Percentiles rank a stretch among this genome's conserved stretches.
Conservation (phyloP, 2,113 vertebrate genomes). For the Bettongia penicillata region DNA sequence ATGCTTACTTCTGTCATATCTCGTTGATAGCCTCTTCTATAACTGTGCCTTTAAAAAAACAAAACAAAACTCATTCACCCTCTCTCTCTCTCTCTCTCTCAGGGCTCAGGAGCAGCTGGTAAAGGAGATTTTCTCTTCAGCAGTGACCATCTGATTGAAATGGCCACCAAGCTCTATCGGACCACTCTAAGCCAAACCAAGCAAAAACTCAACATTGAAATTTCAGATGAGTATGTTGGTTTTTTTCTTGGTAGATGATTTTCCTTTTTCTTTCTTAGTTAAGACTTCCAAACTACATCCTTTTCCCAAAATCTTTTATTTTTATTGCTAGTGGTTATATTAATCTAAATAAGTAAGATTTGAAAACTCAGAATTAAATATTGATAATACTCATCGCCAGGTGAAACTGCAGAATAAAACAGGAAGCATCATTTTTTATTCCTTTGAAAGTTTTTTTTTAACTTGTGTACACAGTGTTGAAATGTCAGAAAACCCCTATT, state of each 20-base stretch:
- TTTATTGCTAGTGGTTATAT: not conserved
- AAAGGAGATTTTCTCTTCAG: conserved; percentile 99
- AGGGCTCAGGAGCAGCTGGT: conserved; percentile 93
- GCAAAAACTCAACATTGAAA: conserved; percentile 93
- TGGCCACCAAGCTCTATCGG: conserved; percentile 97
- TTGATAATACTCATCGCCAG: too few relatives aligned
- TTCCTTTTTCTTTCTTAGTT: not conserved
- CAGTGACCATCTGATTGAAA: conserved; percentile 97
- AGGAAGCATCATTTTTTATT: too few relatives aligned
- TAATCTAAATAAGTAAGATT: too few relatives aligned
- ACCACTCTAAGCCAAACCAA: conserved; percentile 88
- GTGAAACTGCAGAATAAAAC: too few relatives aligned
- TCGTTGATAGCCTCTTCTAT: not conserved
- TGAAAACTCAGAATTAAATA: not conserved
- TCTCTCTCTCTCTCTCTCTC: conserved; percentile 41
- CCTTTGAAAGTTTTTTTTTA: too few relatives aligned
- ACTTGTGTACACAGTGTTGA: too few relatives aligned
- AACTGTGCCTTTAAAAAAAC: not conserved
- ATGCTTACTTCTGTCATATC: not conserved
- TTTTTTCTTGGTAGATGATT: not conserved
- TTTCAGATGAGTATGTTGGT: conserved; percentile 95
- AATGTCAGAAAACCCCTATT: too few relatives aligned
- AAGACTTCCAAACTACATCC: not conserved
- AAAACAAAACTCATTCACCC: not conserved
- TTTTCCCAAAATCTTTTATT: not conserved